Percentiles rank a stretch among this genome's conserved stretches.
Conservation (phyloP, 1,140 invertebrate species). For the Lanistes nyassanus region DNA sequence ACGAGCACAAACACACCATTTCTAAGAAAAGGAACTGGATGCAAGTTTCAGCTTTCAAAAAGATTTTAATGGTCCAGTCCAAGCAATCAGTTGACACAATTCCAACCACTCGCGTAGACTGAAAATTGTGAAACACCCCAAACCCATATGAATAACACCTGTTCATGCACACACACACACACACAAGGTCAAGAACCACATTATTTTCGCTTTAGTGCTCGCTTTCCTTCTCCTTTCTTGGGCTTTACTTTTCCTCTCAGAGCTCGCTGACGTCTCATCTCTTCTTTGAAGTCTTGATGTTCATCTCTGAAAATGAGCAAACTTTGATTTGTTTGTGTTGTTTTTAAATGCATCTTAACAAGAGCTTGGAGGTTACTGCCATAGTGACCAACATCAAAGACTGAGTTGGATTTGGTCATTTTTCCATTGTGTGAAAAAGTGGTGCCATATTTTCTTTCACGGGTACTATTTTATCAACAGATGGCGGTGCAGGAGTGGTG, state of each 20-base stretch:
- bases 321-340: too few relatives aligned
- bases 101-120: not conserved
- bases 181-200: not conserved
- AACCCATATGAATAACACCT: not conserved
- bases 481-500: too few relatives aligned
- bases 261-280: constrained; percentile 81
- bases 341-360: too few relatives aligned
- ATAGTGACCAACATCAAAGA: too few relatives aligned
- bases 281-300: constrained; percentile 91
- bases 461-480: too few relatives aligned
- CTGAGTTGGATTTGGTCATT: too few relatives aligned
- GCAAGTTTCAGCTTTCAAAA: not conserved
- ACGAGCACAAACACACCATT: too few relatives aligned
- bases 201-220: constrained; percentile 46
- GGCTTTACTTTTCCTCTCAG: constrained; percentile 80
- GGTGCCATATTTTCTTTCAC: too few relatives aligned
- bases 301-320: constrained; percentile 76
- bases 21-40: not conserved
- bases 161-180: not conserved
- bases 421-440: too few relatives aligned
- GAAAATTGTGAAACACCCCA: not conserved
- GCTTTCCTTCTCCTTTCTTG: constrained; percentile 71
- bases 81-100: not conserved
- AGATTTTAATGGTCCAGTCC: not conserved
- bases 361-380: too few relatives aligned